A percentile compares a stretch with the other conserved stretches of the same genome.
phyloP scores from a whole-genome alignment of 2,797 vertebrate genomes.

The Octomys mimax region DNA sequence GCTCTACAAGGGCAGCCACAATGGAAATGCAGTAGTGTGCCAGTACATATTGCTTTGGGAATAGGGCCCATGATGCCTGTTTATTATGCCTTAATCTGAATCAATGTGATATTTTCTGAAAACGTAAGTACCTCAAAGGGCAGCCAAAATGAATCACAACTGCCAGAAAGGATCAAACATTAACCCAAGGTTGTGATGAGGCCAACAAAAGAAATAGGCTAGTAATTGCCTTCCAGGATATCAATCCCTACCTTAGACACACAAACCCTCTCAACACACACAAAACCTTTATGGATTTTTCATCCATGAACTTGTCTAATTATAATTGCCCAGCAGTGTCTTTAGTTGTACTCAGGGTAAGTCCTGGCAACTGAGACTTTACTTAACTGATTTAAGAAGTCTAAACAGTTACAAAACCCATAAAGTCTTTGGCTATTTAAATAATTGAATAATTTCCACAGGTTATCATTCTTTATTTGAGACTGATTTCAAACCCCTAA shows the following conservation, averaged over 20 bases:
- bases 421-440: constrained; percentile 53
- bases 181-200: constrained; percentile 75
- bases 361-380: constrained; percentile 47
- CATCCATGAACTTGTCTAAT: constrained; percentile 74
- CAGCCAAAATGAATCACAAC: constrained; percentile 74
- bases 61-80: constrained; percentile 42
- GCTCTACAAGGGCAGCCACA: background rate
- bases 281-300: constrained; percentile 74
- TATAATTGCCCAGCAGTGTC: constrained; percentile 67
- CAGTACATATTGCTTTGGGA: constrained; percentile 58
- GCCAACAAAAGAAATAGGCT: constrained; percentile 76
- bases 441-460: constrained; percentile 54
- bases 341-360: constrained; percentile 59
- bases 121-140: constrained; percentile 71
- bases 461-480: constrained; percentile 27
- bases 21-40: constrained; percentile 48
- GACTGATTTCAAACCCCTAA: constrained; percentile 32
- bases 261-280: constrained; percentile 67
- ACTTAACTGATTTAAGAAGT: constrained; percentile 54
- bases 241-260: constrained; percentile 71
- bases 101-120: constrained; percentile 69
- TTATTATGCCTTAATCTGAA: constrained; percentile 74
- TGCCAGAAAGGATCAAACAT: constrained; percentile 76
- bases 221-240: constrained; percentile 74
- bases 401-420: constrained; percentile 24